These are phyloP conservation scores for Opisthocomus hoazin DNA, from an alignment of 2,113 vertebrate species.

Conservation along the genomic window DNA sequence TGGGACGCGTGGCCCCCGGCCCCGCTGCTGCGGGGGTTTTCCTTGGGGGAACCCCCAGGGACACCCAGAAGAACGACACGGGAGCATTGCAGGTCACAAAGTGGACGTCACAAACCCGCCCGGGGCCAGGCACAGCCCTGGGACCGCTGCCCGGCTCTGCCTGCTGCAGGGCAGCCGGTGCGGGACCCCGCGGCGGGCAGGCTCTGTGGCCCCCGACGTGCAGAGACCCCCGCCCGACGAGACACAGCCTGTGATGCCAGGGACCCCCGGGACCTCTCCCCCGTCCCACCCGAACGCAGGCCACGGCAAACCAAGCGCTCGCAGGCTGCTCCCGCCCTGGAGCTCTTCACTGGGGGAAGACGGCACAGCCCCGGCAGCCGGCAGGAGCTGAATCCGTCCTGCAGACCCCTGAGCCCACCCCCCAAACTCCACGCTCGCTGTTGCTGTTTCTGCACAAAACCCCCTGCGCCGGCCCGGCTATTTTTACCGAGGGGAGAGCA, in stretches of 20 bases:
- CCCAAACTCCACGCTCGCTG: not conserved
- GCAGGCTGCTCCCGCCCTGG: not conserved
- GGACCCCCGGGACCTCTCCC: no score
- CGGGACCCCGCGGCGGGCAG: no score
- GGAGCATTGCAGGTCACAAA: not conserved
- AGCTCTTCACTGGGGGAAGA: not conserved
- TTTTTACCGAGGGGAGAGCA: not conserved
- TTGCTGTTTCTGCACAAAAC: not conserved
- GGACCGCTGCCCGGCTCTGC: accelerated
- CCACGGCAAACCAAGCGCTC: not conserved
- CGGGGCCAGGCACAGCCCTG: not conserved
- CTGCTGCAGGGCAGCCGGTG: no score
- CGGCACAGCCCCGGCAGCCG: accelerated
- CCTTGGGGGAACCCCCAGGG: not conserved
- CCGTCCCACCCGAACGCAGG: not conserved
- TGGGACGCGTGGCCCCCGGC: not conserved
- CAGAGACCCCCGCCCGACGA: not conserved
- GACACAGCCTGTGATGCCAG: not conserved
- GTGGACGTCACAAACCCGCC: accelerated
- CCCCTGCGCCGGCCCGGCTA: not conserved
- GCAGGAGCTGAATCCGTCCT: not conserved
- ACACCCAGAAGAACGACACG: accelerated
- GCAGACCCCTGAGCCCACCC: not conserved
- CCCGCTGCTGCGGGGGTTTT: accelerated
- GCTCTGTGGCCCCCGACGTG: not conserved